phyloP scores from a whole-genome alignment of 2,797 vertebrate genomes.

The Phataginus tricuspis region DNA sequence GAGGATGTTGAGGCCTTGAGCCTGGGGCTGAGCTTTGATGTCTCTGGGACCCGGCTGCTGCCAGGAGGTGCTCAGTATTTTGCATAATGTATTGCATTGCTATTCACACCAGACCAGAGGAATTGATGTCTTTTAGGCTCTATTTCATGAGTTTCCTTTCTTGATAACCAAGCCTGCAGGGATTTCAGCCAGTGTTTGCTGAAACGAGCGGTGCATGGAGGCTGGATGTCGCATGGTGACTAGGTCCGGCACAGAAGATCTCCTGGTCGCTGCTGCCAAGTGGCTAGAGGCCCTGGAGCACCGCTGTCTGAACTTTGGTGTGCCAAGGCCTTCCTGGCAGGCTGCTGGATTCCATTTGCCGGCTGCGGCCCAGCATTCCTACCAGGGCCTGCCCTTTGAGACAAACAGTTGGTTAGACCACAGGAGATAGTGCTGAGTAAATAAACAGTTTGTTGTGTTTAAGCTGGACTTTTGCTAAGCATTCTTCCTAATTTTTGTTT shows the following conservation, averaged over 20 bases:
- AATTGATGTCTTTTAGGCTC: not conserved
- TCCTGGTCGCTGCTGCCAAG: not conserved
- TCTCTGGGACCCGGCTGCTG: not conserved
- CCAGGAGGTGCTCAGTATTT: not conserved
- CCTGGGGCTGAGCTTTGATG: not conserved
- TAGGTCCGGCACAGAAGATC: not conserved
- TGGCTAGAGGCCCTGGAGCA: not conserved
- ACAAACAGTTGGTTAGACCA: not conserved
- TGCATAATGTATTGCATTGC: not conserved
- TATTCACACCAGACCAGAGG: not conserved
- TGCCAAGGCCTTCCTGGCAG: constrained; percentile 35
- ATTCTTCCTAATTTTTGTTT: not conserved
- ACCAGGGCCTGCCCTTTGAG: not conserved
- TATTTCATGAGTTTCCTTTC: not conserved
- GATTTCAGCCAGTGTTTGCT: not conserved
- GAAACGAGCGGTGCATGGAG: rapidly evolving
- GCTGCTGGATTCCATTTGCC: not conserved
- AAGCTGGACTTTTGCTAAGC: constrained; percentile 16
- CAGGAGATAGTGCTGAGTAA: not conserved
- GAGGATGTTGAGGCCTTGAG: not conserved
- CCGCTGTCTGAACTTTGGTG: not conserved
- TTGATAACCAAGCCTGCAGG: not conserved
- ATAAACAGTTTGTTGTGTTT: not conserved
- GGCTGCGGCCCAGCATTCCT: not conserved
- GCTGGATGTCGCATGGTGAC: not conserved